Base-by-base conservation (phyloP, 2,888 invertebrate species). In the Tenthredo scrophulariae region DNA sequence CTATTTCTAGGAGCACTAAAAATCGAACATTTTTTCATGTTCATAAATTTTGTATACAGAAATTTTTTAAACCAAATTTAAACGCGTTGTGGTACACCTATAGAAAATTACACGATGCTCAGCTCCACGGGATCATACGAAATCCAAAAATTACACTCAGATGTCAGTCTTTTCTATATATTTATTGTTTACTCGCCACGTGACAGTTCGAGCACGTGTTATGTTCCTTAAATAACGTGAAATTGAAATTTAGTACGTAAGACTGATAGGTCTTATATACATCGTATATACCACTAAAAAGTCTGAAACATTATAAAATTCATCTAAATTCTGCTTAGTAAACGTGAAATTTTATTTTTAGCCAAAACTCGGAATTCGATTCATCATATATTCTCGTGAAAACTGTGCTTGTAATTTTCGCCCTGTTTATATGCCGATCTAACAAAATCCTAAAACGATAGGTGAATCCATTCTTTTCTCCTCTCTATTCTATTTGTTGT, bases 191-290 rank as follows among this genome's bases (percentile, higher is more conserved):
- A 62, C 80, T 62, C 26, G 26, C 62, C 80, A 80, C 40, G 62
- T 58, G 80, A 40, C 80, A 62, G 80, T 80, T 33, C 37, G 62
- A 80, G 22, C 80, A 62, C 80, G 80, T 80, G 80, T 80, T 80
- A 10, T 62, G 22, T 29, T 62, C 37, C 40, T 15, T 22, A 62
- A 80, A 80, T 80, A 62, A 80, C 80, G 15, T 37, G 4, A 18
- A 13, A 62, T n/a, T 7, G 2, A 62, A 79, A 80, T 62, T 18
- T 80, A 80, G 22, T 62, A 15, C 9, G 2, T n/a, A 33, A 67
- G 18, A 7, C 67, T 33, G 67, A 67, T 43, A 2, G 37, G 37
- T 37, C 7, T 37, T 37, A 33, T 33, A 33, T 33, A 33, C 4
- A 2, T 2, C 5, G 5, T 1, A 4, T 26, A 33, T 67, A 13